Percentiles rank a stretch among this genome's conserved stretches.
Evolutionary conservation across 2,888 invertebrate genomes (phyloP).

Genomic region (Nowickia ferox): DNA sequence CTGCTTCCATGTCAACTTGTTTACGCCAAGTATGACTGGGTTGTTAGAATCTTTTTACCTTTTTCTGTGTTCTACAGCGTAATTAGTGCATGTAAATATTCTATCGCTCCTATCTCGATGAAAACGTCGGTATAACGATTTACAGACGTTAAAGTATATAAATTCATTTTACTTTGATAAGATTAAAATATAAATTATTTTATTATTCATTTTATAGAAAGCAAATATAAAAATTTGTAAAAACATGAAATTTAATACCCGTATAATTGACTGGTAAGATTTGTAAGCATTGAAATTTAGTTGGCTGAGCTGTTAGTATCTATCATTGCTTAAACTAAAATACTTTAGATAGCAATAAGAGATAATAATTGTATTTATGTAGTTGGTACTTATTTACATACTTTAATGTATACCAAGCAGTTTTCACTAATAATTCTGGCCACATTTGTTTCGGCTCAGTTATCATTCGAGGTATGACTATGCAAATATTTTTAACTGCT

Average conservation of each 20-base stretch:
- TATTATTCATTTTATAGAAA: neutral
- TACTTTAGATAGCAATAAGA: neutral
- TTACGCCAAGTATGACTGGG: no score
- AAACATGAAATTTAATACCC: neutral
- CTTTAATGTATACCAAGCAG: conserved; percentile 18
- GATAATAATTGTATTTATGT: neutral
- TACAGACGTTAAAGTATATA: no score
- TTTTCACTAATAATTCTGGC: conserved; percentile 1
- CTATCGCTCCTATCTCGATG: no score
- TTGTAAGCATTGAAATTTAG: neutral
- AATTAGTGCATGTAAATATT: no score
- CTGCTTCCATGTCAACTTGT: no score
- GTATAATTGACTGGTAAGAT: neutral
- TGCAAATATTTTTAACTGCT: neutral
- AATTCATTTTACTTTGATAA: conserved; percentile 1
- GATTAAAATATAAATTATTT: neutral
- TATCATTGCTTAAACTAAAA: conserved; percentile 5
- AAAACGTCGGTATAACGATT: no score
- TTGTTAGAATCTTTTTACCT: no score
- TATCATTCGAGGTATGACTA: conserved; percentile 47
- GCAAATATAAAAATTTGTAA: neutral
- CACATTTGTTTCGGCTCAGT: neutral
- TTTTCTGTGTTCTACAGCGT: no score
- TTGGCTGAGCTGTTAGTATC: conserved; percentile 7
- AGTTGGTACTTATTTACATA: neutral